Percentiles rank a stretch among this genome's conserved stretches.
Evolutionary conservation across 2,888 invertebrate genomes (phyloP).

Genomic region (Sinelater perroti): DNA sequence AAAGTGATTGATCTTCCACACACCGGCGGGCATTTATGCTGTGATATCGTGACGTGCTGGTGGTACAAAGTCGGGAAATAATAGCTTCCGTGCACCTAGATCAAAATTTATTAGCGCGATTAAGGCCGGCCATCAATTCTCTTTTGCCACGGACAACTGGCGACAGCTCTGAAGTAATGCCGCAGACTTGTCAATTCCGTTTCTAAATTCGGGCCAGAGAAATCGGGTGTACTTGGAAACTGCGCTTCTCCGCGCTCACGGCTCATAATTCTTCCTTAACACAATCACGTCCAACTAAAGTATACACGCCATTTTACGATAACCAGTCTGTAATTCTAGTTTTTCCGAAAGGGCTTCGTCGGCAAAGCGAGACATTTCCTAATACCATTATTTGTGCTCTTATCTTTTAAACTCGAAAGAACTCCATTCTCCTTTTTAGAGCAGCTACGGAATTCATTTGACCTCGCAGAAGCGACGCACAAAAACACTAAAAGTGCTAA

Average conservation of each 20-base stretch:
- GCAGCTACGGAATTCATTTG: conserved; percentile 19
- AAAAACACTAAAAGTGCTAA: too few relatives aligned
- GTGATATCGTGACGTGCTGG: too few relatives aligned
- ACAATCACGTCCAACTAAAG: neutral
- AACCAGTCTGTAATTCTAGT: conserved; percentile 10
- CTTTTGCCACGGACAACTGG: too few relatives aligned
- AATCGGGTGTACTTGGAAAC: neutral
- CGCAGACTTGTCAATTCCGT: too few relatives aligned
- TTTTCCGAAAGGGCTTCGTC: neutral
- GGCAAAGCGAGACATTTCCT: neutral
- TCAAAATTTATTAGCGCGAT: conserved; percentile 6
- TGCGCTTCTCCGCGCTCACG: too few relatives aligned
- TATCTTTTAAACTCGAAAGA: conserved; percentile 21
- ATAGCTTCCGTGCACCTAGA: conserved; percentile 7
- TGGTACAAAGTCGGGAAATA: conserved; percentile 1
- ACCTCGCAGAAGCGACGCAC: too few relatives aligned
- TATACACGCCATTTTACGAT: neutral
- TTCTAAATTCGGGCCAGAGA: neutral
- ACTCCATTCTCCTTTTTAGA: conserved; percentile 16
- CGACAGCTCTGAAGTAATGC: neutral
- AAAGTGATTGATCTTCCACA: conserved; percentile 17
- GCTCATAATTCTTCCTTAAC: conserved; percentile 8
- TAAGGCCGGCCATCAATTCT: neutral
- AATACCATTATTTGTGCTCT: conserved; percentile 19
- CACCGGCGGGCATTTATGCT: conserved; percentile 12